A percentile compares a stretch with the other conserved stretches of the same genome.
These are phyloP conservation scores for Tor tambroides DNA, from an alignment of 2,113 vertebrate genomes.

Conservation along the genomic window DNA sequence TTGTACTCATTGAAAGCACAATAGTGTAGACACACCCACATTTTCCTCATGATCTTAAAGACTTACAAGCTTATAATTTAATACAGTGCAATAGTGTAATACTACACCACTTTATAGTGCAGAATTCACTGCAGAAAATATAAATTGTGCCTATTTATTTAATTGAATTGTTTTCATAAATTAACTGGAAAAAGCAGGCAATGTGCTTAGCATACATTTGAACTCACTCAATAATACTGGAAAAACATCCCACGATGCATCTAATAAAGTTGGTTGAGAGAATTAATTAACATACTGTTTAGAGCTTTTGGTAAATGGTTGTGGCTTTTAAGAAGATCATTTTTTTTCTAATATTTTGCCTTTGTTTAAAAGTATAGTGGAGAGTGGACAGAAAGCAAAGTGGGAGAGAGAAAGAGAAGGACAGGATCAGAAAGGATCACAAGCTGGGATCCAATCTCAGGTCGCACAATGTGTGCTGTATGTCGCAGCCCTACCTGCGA, in stretches of 20 bases:
- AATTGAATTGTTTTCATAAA: too few relatives aligned
- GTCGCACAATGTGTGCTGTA: too few relatives aligned
- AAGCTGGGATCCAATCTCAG: neutral
- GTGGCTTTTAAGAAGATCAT: neutral
- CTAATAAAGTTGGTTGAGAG: neutral
- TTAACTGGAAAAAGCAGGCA: neutral
- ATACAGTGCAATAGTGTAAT: neutral
- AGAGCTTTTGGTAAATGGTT: neutral
- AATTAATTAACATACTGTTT: neutral
- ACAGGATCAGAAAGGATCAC: neutral
- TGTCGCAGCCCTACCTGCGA: neutral
- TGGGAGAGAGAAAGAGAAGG: neutral
- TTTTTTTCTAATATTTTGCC: too few relatives aligned
- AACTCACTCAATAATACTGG: neutral
- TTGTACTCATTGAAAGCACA: neutral
- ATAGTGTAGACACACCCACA: neutral
- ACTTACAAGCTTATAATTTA: neutral
- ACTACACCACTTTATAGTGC: neutral
- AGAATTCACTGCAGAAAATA: neutral
- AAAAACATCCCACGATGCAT: neutral
- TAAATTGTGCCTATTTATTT: neutral
- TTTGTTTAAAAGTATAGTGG: too few relatives aligned
- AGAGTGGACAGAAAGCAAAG: too few relatives aligned
- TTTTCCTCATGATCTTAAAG: neutral
- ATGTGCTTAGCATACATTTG: neutral